Percentiles rank a stretch among this genome's conserved stretches.
phyloP scores from a whole-genome alignment of 2,113 vertebrate genomes.

The Apistogramma diplotaenia region DNA sequence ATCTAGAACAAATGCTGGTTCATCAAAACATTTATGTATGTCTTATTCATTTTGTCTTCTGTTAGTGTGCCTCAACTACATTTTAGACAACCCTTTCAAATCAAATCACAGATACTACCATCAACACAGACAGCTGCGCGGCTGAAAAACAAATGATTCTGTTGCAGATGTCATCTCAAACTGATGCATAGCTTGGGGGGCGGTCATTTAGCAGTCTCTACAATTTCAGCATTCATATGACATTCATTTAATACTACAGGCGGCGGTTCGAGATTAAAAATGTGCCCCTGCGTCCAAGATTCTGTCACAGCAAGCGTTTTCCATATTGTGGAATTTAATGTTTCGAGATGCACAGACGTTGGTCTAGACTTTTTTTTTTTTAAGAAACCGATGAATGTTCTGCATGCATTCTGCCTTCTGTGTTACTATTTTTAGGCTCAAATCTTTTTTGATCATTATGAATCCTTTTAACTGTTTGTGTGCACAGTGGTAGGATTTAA shows the following conservation, averaged over 20 bases:
- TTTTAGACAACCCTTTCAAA: constrained; percentile 2
- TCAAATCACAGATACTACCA: background rate
- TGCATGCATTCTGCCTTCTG: background rate
- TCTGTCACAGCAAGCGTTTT: constrained; percentile 32
- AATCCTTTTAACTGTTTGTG: background rate
- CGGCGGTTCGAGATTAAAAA: constrained; percentile 36
- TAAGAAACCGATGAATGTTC: background rate
- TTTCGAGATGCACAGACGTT: background rate
- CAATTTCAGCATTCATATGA: constrained; percentile 18
- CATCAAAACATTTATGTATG: constrained; percentile 1
- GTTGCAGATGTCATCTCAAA: constrained; percentile 1
- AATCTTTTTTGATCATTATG: background rate
- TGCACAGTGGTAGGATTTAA: background rate
- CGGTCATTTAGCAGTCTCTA: constrained; percentile 26
- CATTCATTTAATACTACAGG: constrained; percentile 37
- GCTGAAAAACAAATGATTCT: constrained; percentile 31
- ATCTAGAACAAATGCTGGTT: background rate
- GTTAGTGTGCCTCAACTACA: background rate
- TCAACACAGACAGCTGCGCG: constrained; percentile 1
- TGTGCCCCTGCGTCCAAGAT: constrained; percentile 9
- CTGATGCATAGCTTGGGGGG: background rate
- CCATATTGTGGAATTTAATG: constrained; percentile 7
- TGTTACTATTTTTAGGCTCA: background rate
- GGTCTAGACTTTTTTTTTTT: background rate
- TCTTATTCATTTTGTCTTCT: background rate